Evolutionary conservation across 2,113 vertebrate species (phyloP).

Genomic region (Neofelis nebulosa): DNA sequence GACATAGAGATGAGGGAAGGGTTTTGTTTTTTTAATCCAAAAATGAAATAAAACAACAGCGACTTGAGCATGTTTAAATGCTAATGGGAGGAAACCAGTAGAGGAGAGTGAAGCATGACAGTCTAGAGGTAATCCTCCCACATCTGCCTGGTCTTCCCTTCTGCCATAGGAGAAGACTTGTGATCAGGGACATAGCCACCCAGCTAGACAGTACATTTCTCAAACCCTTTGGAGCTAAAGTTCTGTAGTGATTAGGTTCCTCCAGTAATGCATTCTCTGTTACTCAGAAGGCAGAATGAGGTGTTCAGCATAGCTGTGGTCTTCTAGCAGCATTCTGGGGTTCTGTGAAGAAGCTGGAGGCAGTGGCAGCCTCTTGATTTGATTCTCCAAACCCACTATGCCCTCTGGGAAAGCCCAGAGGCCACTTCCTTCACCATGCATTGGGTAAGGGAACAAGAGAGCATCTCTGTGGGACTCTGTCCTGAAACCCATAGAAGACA

Average conservation of each 20-base stretch:
- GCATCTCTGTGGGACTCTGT: not conserved
- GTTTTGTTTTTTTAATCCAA: not conserved
- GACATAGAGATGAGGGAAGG: not conserved
- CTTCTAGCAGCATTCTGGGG: not conserved
- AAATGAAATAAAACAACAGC: not conserved
- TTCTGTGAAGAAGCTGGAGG: not conserved
- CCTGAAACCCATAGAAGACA: not conserved
- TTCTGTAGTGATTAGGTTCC: not conserved
- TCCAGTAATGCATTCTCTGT: not conserved
- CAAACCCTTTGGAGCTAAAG: not conserved
- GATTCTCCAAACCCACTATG: not conserved
- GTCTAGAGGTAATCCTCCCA: not conserved
- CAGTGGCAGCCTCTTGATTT: not conserved
- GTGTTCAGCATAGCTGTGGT: not conserved
- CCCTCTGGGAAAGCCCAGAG: not conserved
- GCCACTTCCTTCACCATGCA: not conserved
- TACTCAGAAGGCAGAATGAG: not conserved
- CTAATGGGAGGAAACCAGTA: not conserved
- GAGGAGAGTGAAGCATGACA: not conserved
- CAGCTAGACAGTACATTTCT: not conserved
- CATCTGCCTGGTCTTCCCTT: not conserved
- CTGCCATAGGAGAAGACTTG: not conserved
- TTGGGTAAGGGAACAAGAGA: not conserved
- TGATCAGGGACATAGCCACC: not conserved
- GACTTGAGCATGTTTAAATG: not conserved